Evolutionary conservation across 2,797 vertebrate species (phyloP).

Genomic region (Alca torda): DNA sequence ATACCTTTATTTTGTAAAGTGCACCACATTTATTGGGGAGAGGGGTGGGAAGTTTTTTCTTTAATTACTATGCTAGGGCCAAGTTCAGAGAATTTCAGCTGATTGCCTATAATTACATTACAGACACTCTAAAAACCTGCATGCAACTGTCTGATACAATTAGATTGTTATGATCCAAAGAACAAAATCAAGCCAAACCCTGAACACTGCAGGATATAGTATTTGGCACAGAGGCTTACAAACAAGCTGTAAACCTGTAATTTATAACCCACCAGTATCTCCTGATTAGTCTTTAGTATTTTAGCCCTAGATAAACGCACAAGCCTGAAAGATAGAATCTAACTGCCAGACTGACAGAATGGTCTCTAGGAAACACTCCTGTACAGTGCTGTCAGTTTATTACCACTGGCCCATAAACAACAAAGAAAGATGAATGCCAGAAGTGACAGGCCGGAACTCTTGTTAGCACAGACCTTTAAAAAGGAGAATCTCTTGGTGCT

Average conservation of each 20-base stretch:
- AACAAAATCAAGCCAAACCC: neutral
- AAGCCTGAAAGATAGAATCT: neutral
- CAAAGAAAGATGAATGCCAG: neutral
- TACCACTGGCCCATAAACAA: neutral
- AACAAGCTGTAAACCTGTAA: neutral
- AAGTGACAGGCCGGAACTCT: neutral
- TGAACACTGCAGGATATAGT: neutral
- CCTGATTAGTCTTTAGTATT: neutral
- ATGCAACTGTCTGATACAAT: neutral
- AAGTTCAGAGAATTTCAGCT: neutral
- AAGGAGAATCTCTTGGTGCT: neutral
- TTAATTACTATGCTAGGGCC: neutral
- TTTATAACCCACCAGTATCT: neutral
- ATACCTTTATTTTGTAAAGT: constrained; percentile 14
- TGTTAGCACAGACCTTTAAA: neutral
- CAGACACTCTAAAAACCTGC: neutral
- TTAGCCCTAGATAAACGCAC: neutral
- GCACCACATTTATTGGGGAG: neutral
- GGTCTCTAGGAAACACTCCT: neutral
- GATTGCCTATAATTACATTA: neutral
- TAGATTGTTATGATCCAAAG: neutral
- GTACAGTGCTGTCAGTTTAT: neutral
- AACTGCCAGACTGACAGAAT: neutral
- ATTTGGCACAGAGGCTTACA: constrained; percentile 23
- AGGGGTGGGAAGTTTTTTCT: neutral